Evolutionary conservation across 2,113 vertebrate species (phyloP).

Genomic region (Rousettus leschenaultii): DNA sequence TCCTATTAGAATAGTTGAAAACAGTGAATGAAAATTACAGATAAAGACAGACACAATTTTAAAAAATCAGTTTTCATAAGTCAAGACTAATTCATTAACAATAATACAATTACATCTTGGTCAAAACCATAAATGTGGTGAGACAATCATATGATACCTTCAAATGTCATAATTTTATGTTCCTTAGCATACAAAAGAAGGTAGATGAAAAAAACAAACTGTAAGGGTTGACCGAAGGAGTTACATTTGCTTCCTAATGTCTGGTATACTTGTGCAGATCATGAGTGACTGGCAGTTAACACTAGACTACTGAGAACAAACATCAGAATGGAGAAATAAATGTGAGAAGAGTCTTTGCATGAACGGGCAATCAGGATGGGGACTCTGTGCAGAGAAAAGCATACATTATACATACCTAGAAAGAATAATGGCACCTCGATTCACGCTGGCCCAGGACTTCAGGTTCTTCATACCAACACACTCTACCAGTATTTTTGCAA

Average conservation of each 20-base stretch:
- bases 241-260: background rate
- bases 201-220: background rate
- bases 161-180: background rate
- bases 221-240: background rate
- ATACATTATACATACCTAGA: slow-evolving; percentile 85
- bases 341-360: background rate
- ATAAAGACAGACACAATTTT: background rate
- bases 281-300: background rate
- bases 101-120: background rate
- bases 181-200: background rate
- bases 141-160: background rate
- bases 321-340: background rate
- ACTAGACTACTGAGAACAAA: background rate
- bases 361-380: background rate
- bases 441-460: slow-evolving; percentile 90
- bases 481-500: slow-evolving; percentile 89
- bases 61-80: background rate
- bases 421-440: slow-evolving; percentile 95
- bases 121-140: background rate
- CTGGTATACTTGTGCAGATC: background rate
- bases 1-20: background rate
- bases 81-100: background rate
- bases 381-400: background rate
- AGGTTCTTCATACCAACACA: slow-evolving; percentile 88
- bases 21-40: background rate